Evolutionary conservation across 2,888 invertebrate genomes (phyloP), one percentile per base, ranked within the genome.

Genomic region (Leucania comma): DNA sequence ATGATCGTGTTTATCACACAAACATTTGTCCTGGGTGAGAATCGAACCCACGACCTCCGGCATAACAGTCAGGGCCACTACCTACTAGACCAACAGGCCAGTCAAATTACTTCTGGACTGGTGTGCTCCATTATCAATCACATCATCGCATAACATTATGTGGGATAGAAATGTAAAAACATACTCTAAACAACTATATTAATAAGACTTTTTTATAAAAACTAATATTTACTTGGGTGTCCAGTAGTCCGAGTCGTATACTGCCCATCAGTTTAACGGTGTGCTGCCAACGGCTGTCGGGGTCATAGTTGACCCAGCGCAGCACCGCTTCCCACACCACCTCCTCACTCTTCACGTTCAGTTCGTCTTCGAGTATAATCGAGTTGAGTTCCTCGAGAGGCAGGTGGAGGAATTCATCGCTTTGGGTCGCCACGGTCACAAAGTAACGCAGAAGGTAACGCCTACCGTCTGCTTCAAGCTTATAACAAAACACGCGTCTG

Each of bases 281-380:
- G 90, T 98, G 96, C 68, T 96, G 96, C 93, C 97, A 98, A 58
- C 99, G 97, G 24, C 94, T 94, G 29, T 97, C 97, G 0, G 98
- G 97, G 84, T 98, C 97, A 83, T 97, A 96, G 86, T 98, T 97
- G 70, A 99, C 98, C 99, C 99, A 99, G 59, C 98, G 97, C 65
- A 99, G 91, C 26, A 98, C 98, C 42, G 98, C 96, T 88, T 98
- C 98, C 98, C 98, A 98, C 1, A 98, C 98, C 0, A 97, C 96
- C 90, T 98, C 98, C 90, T 99, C 99, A 87, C 97, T 98, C 84
- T 98, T 98, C 0, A 98, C 98, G 90, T 98, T 98, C 46, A 99
- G 93, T 88, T 98, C 97, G 88, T 99, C 98, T 64, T 98, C 97
- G 59, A 97, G 97, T 77, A 99, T 97, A 63, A 99, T 97, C 67